phyloP scores from a whole-genome alignment of 2,888 invertebrate species.

The Phania funesta region DNA sequence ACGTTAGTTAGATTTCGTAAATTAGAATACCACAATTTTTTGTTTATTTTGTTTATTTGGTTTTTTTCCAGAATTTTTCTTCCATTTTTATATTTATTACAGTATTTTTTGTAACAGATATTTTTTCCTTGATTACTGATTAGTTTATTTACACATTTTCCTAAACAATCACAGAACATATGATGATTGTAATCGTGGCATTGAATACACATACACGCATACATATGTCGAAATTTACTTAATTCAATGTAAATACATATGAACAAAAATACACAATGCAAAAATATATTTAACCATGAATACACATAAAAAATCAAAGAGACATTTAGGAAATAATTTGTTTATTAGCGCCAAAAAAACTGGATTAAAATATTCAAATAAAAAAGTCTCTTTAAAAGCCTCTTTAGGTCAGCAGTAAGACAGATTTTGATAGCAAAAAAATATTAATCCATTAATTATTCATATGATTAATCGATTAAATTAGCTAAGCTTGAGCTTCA shows the following conservation, averaged over 20 bases:
- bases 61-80: not conserved
- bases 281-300: not conserved
- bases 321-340: no score
- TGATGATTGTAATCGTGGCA: not conserved
- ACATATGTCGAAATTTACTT: constrained; percentile 22
- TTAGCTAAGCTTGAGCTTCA: no score
- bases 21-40: not conserved
- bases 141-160: constrained; percentile 18
- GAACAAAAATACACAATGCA: not conserved
- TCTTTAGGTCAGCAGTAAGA: no score
- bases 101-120: not conserved
- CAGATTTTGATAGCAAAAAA: no score
- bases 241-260: not conserved
- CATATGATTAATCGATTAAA: no score
- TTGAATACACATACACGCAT: not conserved
- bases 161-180: constrained; percentile 20
- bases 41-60: not conserved
- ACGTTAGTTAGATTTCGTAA: not conserved
- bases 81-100: not conserved
- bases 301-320: not conserved
- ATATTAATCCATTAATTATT: no score
- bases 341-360: no score
- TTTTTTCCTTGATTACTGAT: constrained; percentile 9
- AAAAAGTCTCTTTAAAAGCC: no score
- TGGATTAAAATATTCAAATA: no score